phyloP scores from a whole-genome alignment of 2,888 invertebrate genomes.

The Blomia tropicalis region DNA sequence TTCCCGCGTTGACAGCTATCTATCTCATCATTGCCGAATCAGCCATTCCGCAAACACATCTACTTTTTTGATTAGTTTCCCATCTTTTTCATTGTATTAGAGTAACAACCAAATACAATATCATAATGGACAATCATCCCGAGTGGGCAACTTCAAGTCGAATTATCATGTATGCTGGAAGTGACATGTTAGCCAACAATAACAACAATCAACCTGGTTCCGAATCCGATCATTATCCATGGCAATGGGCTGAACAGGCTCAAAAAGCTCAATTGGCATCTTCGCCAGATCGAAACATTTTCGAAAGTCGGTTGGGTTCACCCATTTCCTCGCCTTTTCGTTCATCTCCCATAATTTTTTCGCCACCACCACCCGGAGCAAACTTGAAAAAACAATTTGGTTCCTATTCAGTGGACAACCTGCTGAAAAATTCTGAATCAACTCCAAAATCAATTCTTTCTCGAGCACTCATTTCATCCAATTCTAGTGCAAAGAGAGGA shows the following conservation, averaged over 20 bases:
- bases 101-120: too few relatives aligned
- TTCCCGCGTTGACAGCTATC: too few relatives aligned
- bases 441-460: background rate
- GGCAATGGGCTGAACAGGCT: slow-evolving; percentile 18
- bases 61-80: too few relatives aligned
- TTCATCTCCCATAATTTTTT: background rate
- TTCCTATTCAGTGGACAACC: background rate
- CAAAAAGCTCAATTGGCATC: slow-evolving; percentile 15
- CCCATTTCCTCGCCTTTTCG: background rate
- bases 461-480: background rate
- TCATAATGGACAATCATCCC: background rate
- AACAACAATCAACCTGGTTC: background rate
- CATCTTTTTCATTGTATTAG: too few relatives aligned
- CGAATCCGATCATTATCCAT: slow-evolving; percentile 5
- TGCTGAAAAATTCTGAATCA: background rate
- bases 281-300: background rate
- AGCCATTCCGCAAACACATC: too few relatives aligned
- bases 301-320: background rate
- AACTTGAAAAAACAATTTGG: background rate
- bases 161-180: background rate
- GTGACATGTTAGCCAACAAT: background rate
- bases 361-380: background rate
- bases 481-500: slow-evolving; percentile 39
- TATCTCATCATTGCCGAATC: too few relatives aligned
- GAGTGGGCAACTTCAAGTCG: background rate